phyloP scores from a whole-genome alignment of 2,797 vertebrate species.

The Falco novaeseelandiae region DNA sequence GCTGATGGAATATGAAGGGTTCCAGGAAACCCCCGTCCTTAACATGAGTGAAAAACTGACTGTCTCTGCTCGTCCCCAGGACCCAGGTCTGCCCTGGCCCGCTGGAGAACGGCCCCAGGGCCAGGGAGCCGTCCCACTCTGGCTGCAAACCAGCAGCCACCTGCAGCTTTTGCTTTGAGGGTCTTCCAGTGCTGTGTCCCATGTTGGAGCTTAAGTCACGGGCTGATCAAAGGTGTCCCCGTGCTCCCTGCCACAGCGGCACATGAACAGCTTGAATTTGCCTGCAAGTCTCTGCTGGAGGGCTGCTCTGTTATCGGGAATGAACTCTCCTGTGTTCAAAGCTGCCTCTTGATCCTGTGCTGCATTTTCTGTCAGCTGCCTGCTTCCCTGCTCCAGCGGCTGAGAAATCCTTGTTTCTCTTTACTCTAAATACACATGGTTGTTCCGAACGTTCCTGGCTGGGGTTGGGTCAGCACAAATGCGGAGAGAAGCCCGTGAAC shows the following conservation, averaged over 20 bases:
- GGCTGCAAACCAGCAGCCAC: not conserved
- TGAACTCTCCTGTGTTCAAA: too few species aligned
- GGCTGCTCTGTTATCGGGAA: too few species aligned
- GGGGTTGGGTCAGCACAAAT: too few species aligned
- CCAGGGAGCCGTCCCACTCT: not conserved
- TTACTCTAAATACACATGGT: accelerated
- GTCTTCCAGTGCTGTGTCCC: accelerated
- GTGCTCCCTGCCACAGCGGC: too few species aligned
- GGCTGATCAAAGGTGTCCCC: not conserved
- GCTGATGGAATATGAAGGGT: too few species aligned
- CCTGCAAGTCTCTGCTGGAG: too few species aligned
- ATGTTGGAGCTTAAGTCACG: not conserved
- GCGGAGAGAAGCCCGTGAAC: not conserved
- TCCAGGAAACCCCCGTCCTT: too few species aligned
- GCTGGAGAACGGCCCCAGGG: too few species aligned
- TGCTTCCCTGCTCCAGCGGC: not conserved
- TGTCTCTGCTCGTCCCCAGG: not conserved
- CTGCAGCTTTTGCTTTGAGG: too few species aligned
- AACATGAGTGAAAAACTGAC: too few species aligned
- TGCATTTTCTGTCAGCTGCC: not conserved
- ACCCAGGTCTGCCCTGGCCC: too few species aligned
- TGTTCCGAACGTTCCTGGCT: not conserved
- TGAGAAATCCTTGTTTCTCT: accelerated
- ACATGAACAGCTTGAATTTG: too few species aligned
- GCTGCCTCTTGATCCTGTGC: not conserved